Conservation (phyloP, 2,888 invertebrate genomes). For the Alviniconcha strummeri region DNA sequence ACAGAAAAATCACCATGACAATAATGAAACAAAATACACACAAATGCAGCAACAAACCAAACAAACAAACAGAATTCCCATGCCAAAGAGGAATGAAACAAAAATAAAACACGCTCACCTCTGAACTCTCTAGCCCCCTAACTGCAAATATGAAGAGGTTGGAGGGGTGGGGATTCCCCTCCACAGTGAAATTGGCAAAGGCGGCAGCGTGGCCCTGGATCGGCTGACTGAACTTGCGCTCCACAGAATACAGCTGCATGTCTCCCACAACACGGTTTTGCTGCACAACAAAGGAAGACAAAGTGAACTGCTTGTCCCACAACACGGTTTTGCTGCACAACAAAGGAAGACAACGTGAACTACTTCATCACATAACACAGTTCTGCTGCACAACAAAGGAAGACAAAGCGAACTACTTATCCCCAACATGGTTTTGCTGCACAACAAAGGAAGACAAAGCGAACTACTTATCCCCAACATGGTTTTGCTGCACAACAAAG, state of each 20-base stretch:
- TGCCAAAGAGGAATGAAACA: neutral
- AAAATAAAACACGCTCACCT: constrained; percentile 75
- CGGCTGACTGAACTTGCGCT: constrained; percentile 98
- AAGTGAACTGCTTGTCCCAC: too few relatives aligned
- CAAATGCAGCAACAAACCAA: too few relatives aligned
- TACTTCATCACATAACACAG: constrained; percentile 90
- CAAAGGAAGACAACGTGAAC: too few relatives aligned
- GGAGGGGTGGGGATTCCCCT: constrained; percentile 92
- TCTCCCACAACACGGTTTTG: constrained; percentile 98
- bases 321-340: constrained; percentile 90
- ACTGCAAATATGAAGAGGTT: constrained; percentile 98
- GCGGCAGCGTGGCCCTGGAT: constrained; percentile 99
- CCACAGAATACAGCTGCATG: constrained; percentile 99
- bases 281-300: constrained; percentile 76
- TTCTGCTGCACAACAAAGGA: constrained; percentile 82
- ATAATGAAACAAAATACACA: too few relatives aligned
- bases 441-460: constrained; percentile 24
- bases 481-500: constrained; percentile 83
- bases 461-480: constrained; percentile 84
- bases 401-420: neutral
- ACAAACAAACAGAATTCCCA: constrained; percentile 62
- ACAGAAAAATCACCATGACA: too few relatives aligned
- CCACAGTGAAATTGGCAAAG: constrained; percentile 95
- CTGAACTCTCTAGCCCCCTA: constrained; percentile 90
- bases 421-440: constrained; percentile 98